Base-by-base conservation (phyloP, 2,113 vertebrate genomes). In the Nettapus auritus region DNA sequence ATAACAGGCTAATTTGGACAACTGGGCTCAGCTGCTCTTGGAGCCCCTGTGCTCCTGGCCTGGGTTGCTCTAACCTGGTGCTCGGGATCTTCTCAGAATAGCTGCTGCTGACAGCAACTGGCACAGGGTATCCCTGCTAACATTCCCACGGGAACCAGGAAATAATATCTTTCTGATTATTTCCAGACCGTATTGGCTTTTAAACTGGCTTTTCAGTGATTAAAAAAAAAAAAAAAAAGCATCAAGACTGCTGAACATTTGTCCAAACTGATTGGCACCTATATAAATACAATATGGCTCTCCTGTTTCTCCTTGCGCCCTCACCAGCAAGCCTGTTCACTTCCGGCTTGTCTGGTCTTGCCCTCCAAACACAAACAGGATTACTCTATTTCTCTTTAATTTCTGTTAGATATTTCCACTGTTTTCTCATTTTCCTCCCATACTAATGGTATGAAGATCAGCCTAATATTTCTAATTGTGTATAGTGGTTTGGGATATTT, bases 101-200 rank as follows among this genome's bases (percentile, higher is more conserved):
- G 90, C 88, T 90, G 82, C 52, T 86, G 89, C 52, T 92, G 82
- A 94, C 92, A 95, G 80, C 88, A 97, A 75, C 88, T 78, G 95
- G 83, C 73, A 83, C 17, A 36, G 68, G 57, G 40, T 53, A 63
- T 46, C 55, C 60, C 80, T 63, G 86, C 59, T 93, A 73, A 64
- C 26, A 11, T 90, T 92, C 90, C 77, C 81, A 78, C 2, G 20
- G 73, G 92, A 96, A 90, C 64, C n/a, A 67, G 84, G 50, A 92
- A 92, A 92, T 63, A 67, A 7, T 90, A 90, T 59, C 64, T 71
- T 86, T 85, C 57, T 40, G 88, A 74, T 90, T 83, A 67, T 88
- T 90, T 83, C 56, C 86, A 93, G 76, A 59, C 17, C 2, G 2
- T 84, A 88, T 48, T 81, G 69, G 40, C 13, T 71, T 94, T 93